Evolutionary conservation across 2,888 invertebrate species (phyloP), one percentile per base, ranked within the genome.

Genomic region (Spatulosminthurus flaviceps): DNA sequence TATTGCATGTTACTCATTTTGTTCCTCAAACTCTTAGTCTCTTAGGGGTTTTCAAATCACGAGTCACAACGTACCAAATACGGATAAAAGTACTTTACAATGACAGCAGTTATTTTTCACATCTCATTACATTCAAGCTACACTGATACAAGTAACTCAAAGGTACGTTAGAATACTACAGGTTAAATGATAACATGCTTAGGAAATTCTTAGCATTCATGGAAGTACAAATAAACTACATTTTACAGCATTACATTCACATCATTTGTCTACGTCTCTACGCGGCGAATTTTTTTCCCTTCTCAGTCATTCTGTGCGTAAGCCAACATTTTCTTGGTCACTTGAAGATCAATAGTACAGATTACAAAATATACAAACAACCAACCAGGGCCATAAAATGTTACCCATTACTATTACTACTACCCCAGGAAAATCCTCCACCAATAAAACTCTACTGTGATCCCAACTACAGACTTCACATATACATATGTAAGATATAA

Each of bases 51-150:
- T 29, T 60, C 5, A n/a, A 73, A 60, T 51, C 73, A 73, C n/a
- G 60, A 29, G 21, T 60, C n/a, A 28, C n/a, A n/a, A 73, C 1
- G 51, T 0, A 22, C 1, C 77, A 77, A 78, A 78, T 72, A 78
- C 64, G 78, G 78, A 72, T 41, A 72, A 78, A 78, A 78, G 61
- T 72, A 78, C 78, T 78, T 72, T 29, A 64, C 41, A 78, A 61
- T 78, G 78, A 78, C 78, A 72, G 41, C 61, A 42, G 41, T 16
- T 76, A 76, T 76, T 76, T 76, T 41, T 76, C 42, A 76, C 67
- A 66, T 24, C 26, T 41, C 76, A 24, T 66, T 76, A 67, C 11
- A 67, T 29, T 11, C 64, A 64, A 22, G 24, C 34, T 7, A 21
- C 60, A n/a, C n/a, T n/a, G n/a, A n/a, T n/a, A n/a, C n/a, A n/a